Percentiles rank a stretch among this genome's conserved stretches.
These are phyloP conservation scores for Myotis vivesi DNA, from an alignment of 2,797 vertebrate species.

Conservation along the genomic window DNA sequence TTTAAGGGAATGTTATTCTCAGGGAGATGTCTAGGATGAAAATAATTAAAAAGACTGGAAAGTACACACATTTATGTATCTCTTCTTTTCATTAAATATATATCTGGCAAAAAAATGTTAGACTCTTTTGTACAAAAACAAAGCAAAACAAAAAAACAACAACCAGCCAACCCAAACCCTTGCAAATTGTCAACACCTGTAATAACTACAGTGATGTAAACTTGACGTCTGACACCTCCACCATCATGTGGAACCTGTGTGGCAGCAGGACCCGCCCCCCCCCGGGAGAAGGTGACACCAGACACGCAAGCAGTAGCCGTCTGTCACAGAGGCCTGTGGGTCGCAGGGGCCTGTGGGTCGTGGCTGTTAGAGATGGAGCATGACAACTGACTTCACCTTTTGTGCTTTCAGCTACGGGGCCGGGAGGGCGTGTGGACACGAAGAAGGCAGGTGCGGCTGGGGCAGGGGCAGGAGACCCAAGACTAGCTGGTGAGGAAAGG, in stretches of 20 bases:
- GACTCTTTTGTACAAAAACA: conserved; percentile 85
- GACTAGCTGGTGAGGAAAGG: background rate
- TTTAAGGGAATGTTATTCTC: conserved; percentile 79
- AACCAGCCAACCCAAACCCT: conserved; percentile 78
- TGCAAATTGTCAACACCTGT: conserved; percentile 83
- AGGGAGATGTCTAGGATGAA: conserved; percentile 81
- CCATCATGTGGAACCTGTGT: conserved; percentile 73
- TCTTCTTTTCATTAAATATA: conserved; percentile 90
- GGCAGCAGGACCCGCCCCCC: background rate
- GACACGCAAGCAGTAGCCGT: conserved; percentile 57
- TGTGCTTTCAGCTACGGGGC: conserved; percentile 72
- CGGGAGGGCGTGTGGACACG: conserved; percentile 62
- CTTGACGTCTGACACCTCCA: conserved; percentile 86
- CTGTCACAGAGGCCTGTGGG: background rate
- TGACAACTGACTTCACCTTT: conserved; percentile 68
- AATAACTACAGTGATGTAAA: conserved; percentile 84
- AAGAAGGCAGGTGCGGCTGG: conserved; percentile 58
- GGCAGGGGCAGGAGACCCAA: background rate
- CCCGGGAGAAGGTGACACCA: conserved; percentile 71
- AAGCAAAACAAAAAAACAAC: conserved; percentile 71
- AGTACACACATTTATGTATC: conserved; percentile 82
- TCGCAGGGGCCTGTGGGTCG: conserved; percentile 9
- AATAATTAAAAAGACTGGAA: conserved; percentile 84
- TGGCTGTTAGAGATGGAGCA: conserved; percentile 57
- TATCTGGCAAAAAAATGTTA: conserved; percentile 88